Conservation (phyloP, 1,140 invertebrate genomes). For the honey bee (Apis mellifera) region DNA sequence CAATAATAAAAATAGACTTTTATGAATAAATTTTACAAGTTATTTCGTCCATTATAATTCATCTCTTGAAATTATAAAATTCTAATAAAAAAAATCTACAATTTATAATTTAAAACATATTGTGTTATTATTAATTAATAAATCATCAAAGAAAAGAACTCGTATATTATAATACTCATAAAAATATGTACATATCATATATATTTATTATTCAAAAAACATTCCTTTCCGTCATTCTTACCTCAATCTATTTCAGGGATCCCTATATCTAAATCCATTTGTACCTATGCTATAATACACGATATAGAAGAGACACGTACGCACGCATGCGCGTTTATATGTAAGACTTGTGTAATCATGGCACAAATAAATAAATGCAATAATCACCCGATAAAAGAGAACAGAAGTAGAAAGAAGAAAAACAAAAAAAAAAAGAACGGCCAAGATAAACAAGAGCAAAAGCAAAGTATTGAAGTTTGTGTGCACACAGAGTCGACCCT, state of each 20-base stretch:
- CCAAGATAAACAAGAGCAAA: slow-evolving; percentile 40
- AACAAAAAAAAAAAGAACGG: background rate
- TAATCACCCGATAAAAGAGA: slow-evolving; percentile 57
- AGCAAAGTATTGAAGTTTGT: slow-evolving; percentile 38
- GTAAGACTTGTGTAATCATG: background rate
- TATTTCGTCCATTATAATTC: too few relatives aligned
- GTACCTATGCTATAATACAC: background rate
- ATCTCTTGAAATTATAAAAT: too few relatives aligned
- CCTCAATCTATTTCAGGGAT: background rate
- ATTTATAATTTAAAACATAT: too few relatives aligned
- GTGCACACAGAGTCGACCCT: slow-evolving; percentile 31
- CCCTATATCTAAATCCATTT: background rate
- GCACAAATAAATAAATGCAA: slow-evolving; percentile 33
- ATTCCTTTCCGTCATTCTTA: background rate
- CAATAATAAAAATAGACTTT: too few relatives aligned
- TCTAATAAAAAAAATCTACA: too few relatives aligned
- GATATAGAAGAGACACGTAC: background rate
- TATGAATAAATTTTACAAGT: too few relatives aligned
- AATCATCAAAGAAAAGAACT: too few relatives aligned
- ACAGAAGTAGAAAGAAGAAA: background rate
- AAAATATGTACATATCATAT: background rate
- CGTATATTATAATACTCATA: too few relatives aligned
- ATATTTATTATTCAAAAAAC: background rate
- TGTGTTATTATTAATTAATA: too few relatives aligned
- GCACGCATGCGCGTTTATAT: background rate